Evolutionary conservation across 1,140 invertebrate genomes (phyloP).

Genomic region (Eupeodes corollae): DNA sequence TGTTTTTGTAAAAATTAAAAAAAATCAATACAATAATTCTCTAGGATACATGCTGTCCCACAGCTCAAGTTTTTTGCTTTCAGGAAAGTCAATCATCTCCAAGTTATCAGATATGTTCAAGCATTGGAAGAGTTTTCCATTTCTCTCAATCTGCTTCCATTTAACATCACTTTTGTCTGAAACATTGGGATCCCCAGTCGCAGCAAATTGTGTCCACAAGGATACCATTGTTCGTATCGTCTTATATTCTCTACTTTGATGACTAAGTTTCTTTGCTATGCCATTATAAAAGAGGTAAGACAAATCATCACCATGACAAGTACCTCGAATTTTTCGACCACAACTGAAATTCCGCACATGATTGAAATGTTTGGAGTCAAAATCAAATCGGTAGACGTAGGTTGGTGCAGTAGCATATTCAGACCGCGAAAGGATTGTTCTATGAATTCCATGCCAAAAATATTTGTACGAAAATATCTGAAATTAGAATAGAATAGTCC

Average conservation of each 20-base stretch:
- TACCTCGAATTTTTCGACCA: conserved; percentile 32
- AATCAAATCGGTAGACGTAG: conserved; percentile 39
- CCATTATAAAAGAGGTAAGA: conserved; percentile 50
- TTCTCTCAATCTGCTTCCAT: conserved; percentile 21
- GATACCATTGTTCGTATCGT: conserved; percentile 32
- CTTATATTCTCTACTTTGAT: conserved; percentile 29
- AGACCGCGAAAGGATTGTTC: conserved; percentile 26
- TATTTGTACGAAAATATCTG: conserved; percentile 36
- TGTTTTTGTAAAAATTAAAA: not conserved
- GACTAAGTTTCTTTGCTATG: conserved; percentile 36
- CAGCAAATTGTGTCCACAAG: conserved; percentile 38
- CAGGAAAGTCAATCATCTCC: conserved; percentile 36
- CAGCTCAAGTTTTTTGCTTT: conserved; percentile 36
- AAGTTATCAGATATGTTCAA: conserved; percentile 39
- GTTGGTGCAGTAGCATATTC: conserved; percentile 31
- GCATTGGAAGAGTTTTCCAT: conserved; percentile 31
- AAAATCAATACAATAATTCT: conserved; percentile 13
- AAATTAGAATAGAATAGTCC: conserved; percentile 1
- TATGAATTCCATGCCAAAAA: conserved; percentile 38
- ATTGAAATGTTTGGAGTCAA: conserved; percentile 35
- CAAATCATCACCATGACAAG: conserved; percentile 53
- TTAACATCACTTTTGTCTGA: conserved; percentile 11
- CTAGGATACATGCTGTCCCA: conserved; percentile 37
- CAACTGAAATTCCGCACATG: conserved; percentile 36
- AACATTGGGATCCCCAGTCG: conserved; percentile 32